Evolutionary conservation across 2,888 invertebrate genomes (phyloP).

Genomic region (Cryptophagus acutangulus): DNA sequence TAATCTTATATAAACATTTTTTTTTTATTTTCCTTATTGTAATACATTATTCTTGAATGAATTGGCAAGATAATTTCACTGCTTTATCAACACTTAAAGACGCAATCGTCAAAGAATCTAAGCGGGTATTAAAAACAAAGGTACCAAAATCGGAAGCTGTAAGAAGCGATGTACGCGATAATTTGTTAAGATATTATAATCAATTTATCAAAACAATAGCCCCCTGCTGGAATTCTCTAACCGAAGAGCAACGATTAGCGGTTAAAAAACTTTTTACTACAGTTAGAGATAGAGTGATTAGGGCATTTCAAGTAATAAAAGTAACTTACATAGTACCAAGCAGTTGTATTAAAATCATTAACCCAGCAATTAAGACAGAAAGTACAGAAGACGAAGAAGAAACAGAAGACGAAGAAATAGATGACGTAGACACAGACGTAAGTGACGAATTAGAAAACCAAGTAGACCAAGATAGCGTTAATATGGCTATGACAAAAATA

Average conservation of each 20-base stretch:
- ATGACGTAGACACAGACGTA: not conserved
- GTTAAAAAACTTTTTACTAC: not conserved
- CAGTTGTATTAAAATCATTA: not conserved
- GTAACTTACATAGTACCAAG: not conserved
- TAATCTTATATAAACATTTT: too few relatives aligned
- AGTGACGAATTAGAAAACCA: not conserved
- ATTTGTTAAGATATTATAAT: not conserved
- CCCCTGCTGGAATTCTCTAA: not conserved
- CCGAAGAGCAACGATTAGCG: not conserved
- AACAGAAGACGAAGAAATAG: not conserved
- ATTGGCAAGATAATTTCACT: too few relatives aligned
- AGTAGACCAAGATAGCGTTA: too few relatives aligned
- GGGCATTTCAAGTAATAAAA: conserved; percentile 1
- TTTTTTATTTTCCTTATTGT: too few relatives aligned
- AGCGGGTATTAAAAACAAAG: not conserved
- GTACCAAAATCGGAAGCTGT: not conserved
- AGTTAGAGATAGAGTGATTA: not conserved
- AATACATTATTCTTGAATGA: too few relatives aligned
- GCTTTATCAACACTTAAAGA: too few relatives aligned
- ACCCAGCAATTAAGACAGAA: too few relatives aligned
- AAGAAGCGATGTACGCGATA: not conserved
- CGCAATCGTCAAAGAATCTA: not conserved
- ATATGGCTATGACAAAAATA: too few relatives aligned
- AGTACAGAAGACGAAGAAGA: too few relatives aligned
- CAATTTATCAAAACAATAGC: conserved; percentile 1